phyloP scores from a whole-genome alignment of 2,797 vertebrate genomes.

The Cyclura pinguis region DNA sequence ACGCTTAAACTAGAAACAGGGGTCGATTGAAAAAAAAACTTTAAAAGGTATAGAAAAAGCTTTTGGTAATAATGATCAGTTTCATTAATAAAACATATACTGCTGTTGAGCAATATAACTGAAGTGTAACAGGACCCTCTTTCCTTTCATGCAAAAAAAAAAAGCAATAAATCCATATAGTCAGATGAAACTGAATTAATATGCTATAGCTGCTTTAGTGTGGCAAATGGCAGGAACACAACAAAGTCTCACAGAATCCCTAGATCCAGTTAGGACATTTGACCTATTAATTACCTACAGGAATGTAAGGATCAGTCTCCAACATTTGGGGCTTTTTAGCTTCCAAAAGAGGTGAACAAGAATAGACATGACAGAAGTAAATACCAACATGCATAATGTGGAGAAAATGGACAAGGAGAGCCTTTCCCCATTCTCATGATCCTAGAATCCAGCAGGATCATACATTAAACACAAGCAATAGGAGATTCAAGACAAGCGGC shows the following conservation, averaged over 20 bases:
- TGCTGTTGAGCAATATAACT: constrained; percentile 36
- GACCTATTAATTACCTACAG: background rate
- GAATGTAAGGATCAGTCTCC: background rate
- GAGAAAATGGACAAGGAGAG: background rate
- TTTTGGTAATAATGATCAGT: constrained; percentile 48
- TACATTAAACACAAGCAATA: no score
- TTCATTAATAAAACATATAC: constrained; percentile 50
- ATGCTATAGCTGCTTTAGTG: constrained; percentile 54
- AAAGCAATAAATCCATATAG: constrained; percentile 48
- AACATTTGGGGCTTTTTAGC: background rate
- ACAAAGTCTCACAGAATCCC: constrained; percentile 38
- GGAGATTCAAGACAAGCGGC: background rate
- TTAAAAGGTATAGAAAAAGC: constrained; percentile 44
- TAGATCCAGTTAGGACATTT: background rate
- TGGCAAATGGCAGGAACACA: constrained; percentile 56
- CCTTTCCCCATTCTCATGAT: background rate
- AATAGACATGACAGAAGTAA: background rate
- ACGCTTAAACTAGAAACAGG: constrained; percentile 47
- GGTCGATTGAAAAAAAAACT: constrained; percentile 44
- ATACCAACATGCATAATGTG: background rate
- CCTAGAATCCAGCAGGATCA: background rate
- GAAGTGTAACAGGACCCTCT: constrained; percentile 2
- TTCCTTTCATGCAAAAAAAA: constrained; percentile 33
- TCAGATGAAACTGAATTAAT: constrained; percentile 43
- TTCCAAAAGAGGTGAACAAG: background rate